phyloP scores from a whole-genome alignment of 2,888 invertebrate species.

The Metacarcinus magister region DNA sequence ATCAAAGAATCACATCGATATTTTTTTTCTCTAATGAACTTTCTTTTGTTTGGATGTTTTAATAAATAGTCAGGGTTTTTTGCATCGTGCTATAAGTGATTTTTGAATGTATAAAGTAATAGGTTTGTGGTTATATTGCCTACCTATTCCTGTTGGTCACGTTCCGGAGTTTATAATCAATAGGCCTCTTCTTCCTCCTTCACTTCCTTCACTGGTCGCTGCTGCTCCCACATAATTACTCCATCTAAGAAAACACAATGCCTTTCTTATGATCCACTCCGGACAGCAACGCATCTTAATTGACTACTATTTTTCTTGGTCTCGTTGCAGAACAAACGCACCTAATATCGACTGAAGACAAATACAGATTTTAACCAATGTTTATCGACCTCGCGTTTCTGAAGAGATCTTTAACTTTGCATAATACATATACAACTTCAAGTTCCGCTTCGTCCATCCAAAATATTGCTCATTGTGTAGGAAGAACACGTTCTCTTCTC shows the following conservation, averaged over 20 bases:
- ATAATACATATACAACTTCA: not conserved
- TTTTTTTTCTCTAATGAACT: not conserved
- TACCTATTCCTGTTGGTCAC: not conserved
- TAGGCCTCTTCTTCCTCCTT: not conserved
- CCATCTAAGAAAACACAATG: constrained; percentile 8
- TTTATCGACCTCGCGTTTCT: not conserved
- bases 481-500: constrained; percentile 61
- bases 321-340: not conserved
- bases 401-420: constrained; percentile 5
- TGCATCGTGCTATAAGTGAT: not conserved
- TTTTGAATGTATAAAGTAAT: not conserved
- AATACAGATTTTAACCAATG: constrained; percentile 37
- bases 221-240: constrained; percentile 14
- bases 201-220: not conserved
- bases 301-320: not conserved
- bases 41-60: not conserved
- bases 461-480: not conserved
- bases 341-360: not conserved
- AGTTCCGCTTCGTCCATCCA: not conserved
- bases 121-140: not conserved
- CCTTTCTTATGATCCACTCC: not conserved
- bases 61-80: not conserved
- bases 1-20: not conserved
- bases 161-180: not conserved
- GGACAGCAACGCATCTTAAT: not conserved